Conservation (phyloP, 2,888 invertebrate genomes). For the Baronia brevicornis region DNA sequence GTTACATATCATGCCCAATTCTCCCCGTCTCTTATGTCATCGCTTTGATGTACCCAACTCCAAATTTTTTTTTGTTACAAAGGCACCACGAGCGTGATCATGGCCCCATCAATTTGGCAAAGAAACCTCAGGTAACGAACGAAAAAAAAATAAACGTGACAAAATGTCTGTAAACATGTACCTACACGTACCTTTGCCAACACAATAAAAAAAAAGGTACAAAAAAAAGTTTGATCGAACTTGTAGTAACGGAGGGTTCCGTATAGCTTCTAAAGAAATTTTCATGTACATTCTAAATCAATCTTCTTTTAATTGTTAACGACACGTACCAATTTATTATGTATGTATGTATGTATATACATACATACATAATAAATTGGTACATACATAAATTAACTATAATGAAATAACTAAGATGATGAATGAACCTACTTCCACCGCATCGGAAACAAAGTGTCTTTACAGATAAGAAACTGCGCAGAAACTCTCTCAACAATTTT, state of each 20-base stretch:
- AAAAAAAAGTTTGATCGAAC: conserved; percentile 17
- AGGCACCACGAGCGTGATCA: conserved; percentile 37
- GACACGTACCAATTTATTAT: too few relatives aligned
- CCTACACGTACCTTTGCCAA: conserved; percentile 50
- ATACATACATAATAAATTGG: too few relatives aligned
- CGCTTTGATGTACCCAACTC: conserved; percentile 52
- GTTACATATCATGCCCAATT: conserved; percentile 35
- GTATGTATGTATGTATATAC: too few relatives aligned
- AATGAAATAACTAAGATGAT: too few relatives aligned
- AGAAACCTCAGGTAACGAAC: conserved; percentile 55
- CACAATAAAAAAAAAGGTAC: conserved; percentile 37
- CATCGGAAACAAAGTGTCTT: too few relatives aligned
- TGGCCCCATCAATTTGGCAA: conserved; percentile 57
- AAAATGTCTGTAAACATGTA: conserved; percentile 74
- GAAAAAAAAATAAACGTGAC: conserved; percentile 67
- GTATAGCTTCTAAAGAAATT: not conserved
- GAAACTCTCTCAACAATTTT: too few relatives aligned
- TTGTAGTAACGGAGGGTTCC: conserved; percentile 2
- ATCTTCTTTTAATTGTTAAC: too few relatives aligned
- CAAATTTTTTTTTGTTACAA: conserved; percentile 42
- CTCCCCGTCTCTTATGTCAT: conserved; percentile 50
- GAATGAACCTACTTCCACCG: too few relatives aligned
- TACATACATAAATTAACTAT: too few relatives aligned
- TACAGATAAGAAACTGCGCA: too few relatives aligned
- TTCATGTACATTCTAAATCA: too few relatives aligned